These are phyloP conservation scores for Prionace glauca DNA, from an alignment of 2,797 vertebrate species.

Conservation along the genomic window DNA sequence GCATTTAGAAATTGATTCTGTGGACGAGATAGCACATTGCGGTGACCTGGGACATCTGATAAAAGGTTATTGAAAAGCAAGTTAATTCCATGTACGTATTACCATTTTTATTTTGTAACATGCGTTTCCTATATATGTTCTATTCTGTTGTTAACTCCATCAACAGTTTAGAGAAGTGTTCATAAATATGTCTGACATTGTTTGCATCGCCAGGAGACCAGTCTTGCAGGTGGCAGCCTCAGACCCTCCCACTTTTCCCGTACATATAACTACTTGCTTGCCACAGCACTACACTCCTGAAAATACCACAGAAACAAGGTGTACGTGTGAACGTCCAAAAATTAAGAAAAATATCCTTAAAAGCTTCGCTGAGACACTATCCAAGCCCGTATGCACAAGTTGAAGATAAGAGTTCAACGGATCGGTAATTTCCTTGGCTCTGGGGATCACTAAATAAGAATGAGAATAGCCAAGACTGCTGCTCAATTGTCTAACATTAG, in stretches of 20 bases:
- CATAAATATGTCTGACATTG: not conserved
- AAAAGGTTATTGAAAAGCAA: not conserved
- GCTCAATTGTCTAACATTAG: not conserved
- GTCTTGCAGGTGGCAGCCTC: not conserved
- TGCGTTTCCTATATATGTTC: not conserved
- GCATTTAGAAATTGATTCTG: not conserved
- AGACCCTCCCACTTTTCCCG: not conserved
- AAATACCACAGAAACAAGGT: not conserved
- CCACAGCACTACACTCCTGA: not conserved
- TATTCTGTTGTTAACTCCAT: not conserved
- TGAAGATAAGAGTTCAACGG: not conserved
- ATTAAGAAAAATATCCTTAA: not conserved
- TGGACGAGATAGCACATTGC: not conserved
- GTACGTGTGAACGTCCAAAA: not conserved
- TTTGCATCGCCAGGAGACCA: not conserved
- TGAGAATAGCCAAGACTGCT: not conserved
- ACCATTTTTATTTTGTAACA: not conserved
- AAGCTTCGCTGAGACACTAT: not conserved
- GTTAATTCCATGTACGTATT: not conserved
- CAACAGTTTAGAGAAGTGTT: not conserved
- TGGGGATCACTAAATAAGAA: not conserved
- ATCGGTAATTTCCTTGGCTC: no score
- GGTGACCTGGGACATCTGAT: no score
- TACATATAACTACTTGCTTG: not conserved
- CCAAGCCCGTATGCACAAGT: not conserved